A percentile compares a stretch with the other conserved stretches of the same genome.
phyloP scores from a whole-genome alignment of 2,888 invertebrate species.

The Ornithoptera alexandrae region DNA sequence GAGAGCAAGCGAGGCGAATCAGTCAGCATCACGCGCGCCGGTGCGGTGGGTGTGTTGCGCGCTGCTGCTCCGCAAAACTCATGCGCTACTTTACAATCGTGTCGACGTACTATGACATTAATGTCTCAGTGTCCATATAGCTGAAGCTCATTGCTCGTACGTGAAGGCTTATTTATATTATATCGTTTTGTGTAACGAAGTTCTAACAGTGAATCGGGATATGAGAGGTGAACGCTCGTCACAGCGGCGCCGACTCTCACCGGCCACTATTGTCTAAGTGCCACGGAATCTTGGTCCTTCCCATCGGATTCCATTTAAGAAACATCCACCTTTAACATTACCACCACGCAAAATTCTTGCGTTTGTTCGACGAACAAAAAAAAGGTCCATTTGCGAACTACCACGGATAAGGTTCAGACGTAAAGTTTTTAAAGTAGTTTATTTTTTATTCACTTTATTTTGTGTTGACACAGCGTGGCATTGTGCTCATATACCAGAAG shows the following conservation, averaged over 20 bases:
- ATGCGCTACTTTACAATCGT: slow-evolving; percentile 74
- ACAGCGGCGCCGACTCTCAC: slow-evolving; percentile 77
- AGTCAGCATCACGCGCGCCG: slow-evolving; percentile 76
- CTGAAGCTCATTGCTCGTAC: slow-evolving; percentile 54
- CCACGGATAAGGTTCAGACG: slow-evolving; percentile 63
- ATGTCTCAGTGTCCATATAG: slow-evolving; percentile 63
- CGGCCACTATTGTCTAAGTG: slow-evolving; percentile 77
- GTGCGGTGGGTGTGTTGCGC: slow-evolving; percentile 57
- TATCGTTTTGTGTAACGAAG: slow-evolving; percentile 44
- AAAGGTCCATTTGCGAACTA: slow-evolving; percentile 48
- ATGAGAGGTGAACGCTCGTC: slow-evolving; percentile 78
- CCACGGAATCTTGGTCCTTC: slow-evolving; percentile 78
- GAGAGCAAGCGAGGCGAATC: slow-evolving; percentile 57
- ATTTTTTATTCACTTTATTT: slow-evolving; percentile 25
- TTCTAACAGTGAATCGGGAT: slow-evolving; percentile 63
- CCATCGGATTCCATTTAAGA: slow-evolving; percentile 73
- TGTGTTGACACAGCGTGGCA: slow-evolving; percentile 25
- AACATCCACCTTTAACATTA: slow-evolving; percentile 69
- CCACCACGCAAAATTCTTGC: slow-evolving; percentile 63
- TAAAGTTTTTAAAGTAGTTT: slow-evolving; percentile 36
- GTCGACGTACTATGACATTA: slow-evolving; percentile 67
- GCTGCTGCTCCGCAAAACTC: slow-evolving; percentile 53
- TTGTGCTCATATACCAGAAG: slow-evolving; percentile 7
- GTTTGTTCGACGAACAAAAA: slow-evolving; percentile 46
- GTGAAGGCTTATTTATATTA: slow-evolving; percentile 45